Evolutionary conservation across 2,113 vertebrate species (phyloP).

Genomic region (Psammodynastes pulverulentus): DNA sequence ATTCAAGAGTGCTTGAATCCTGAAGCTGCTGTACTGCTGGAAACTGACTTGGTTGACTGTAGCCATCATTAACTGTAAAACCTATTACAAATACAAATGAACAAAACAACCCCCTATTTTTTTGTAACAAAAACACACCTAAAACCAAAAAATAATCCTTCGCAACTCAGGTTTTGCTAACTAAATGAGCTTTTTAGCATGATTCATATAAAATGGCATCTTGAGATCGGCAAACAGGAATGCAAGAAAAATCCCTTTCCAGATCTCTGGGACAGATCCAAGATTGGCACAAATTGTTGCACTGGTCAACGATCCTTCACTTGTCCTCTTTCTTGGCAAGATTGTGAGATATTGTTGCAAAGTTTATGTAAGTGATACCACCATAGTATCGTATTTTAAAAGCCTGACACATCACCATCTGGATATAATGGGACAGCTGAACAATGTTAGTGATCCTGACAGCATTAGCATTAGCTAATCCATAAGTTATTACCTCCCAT

Average conservation of each 20-base stretch:
- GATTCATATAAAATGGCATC: neutral
- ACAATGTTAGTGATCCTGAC: neutral
- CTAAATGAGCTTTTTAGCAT: neutral
- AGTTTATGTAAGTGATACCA: neutral
- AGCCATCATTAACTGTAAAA: conserved; percentile 87
- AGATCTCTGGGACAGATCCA: neutral
- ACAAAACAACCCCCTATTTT: conserved; percentile 26
- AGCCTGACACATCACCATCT: neutral
- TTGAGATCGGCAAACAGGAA: neutral
- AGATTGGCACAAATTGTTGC: neutral
- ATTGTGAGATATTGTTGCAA: neutral
- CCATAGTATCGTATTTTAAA: neutral
- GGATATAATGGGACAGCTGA: neutral
- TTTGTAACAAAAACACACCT: conserved; percentile 8
- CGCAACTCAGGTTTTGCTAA: neutral
- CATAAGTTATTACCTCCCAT: neutral
- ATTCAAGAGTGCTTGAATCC: conserved; percentile 95
- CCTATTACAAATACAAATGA: conserved; percentile 68
- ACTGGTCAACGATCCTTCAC: neutral
- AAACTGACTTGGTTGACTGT: conserved; percentile 81
- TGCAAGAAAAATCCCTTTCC: neutral
- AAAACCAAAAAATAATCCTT: neutral
- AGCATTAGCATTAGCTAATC: neutral
- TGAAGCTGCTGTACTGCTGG: conserved; percentile 93
- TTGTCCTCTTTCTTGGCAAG: neutral